Evolutionary conservation across 2,113 vertebrate species (phyloP).

Genomic region (Globicephala melas): DNA sequence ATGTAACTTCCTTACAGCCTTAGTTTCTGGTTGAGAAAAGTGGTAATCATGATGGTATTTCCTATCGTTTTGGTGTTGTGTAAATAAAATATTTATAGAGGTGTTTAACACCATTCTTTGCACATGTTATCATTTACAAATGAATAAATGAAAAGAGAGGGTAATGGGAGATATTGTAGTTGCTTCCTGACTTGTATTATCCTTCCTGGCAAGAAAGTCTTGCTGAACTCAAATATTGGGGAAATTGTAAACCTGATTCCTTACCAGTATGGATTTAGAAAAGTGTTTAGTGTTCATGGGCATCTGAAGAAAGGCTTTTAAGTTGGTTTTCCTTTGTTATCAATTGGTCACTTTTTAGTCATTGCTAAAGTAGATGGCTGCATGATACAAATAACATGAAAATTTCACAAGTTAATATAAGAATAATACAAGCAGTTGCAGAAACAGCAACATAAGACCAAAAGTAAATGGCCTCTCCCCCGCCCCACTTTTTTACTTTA

Average conservation of each 20-base stretch:
- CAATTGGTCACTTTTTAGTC: not conserved
- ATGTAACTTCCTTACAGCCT: not conserved
- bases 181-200: not conserved
- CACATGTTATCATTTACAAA: not conserved
- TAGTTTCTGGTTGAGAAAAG: slow-evolving; percentile 10
- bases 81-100: slow-evolving; percentile 24
- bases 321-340: not conserved
- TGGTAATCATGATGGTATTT: not conserved
- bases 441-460: not conserved
- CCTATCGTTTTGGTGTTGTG: not conserved
- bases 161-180: not conserved
- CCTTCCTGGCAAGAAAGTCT: not conserved
- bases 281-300: not conserved
- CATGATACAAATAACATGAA: not conserved
- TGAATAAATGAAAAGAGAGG: not conserved
- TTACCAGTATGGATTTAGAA: not conserved
- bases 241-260: not conserved
- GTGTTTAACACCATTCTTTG: not conserved
- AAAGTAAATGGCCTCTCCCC: not conserved
- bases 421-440: not conserved
- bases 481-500: not conserved
- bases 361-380: not conserved
- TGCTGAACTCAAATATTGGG: not conserved
- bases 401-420: not conserved
- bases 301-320: not conserved